A percentile compares a stretch with the other conserved stretches of the same genome.
Evolutionary conservation across 2,113 vertebrate species (phyloP).

Genomic region (Poicephalus meyeri): DNA sequence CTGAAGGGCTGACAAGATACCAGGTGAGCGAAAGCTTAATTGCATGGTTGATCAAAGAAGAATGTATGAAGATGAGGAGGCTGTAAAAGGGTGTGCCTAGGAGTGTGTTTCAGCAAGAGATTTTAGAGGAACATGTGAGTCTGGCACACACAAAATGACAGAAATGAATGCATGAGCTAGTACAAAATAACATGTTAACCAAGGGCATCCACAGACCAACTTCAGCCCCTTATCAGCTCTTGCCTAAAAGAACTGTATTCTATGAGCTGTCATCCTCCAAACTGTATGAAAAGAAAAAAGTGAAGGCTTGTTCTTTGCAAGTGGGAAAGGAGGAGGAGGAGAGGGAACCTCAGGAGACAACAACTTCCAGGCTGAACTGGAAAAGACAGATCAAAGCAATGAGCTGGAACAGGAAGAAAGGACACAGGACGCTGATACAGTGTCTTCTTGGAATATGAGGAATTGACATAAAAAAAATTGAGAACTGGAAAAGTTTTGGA

Average conservation of each 20-base stretch:
- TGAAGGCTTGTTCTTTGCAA: not conserved
- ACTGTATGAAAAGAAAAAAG: not conserved
- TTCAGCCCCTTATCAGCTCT: not conserved
- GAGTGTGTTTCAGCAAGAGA: constrained; percentile 30
- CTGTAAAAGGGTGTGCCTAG: not conserved
- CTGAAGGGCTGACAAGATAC: constrained; percentile 7
- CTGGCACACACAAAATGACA: constrained; percentile 27
- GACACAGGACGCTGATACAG: not conserved
- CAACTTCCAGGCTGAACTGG: not conserved
- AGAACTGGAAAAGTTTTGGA: not conserved
- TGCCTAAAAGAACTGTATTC: not conserved
- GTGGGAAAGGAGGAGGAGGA: not conserved
- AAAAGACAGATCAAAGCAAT: constrained; percentile 16
- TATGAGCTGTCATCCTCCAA: not conserved
- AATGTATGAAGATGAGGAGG: not conserved
- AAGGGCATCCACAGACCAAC: not conserved
- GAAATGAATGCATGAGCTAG: not conserved
- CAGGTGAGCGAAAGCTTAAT: constrained; percentile 30
- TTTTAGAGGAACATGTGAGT: not conserved
- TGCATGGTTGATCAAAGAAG: constrained; percentile 27
- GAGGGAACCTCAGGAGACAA: not conserved
- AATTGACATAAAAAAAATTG: not conserved
- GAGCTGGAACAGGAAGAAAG: not conserved
- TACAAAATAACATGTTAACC: not conserved
- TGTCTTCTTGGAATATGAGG: not conserved